Evolutionary conservation across 37 sponge, comb jelly and placozoan species (phyloP), one percentile per base, ranked within the genome.

Genomic region (Oopsacas minuta): DNA sequence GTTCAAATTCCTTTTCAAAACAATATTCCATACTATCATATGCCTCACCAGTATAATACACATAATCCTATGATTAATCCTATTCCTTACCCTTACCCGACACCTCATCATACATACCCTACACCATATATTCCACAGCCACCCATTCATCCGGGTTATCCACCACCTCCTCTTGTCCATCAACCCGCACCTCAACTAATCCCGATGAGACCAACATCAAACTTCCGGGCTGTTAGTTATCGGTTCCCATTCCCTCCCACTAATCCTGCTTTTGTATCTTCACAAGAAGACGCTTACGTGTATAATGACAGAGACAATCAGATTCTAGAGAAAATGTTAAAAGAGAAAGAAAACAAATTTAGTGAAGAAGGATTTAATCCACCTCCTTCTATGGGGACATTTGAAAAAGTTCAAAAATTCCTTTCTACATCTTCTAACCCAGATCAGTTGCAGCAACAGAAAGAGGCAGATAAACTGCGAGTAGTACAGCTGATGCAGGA

Each of bases 261-360:
- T 5, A 10, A 10, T 3, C 28, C 20, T 12, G 28, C 28, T 34
- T 3, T 5, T 34, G 1, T n/a, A 3, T 34, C 30, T 10, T 34
- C 30, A 20, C 75, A 61, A 3, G 51, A 46, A 17, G 75, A 61
- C 75, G 5, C 75, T 3, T 61, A 61, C 22, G 75, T 61, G 75
- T 61, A 25, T 34, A 61, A 61, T 61, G 75, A 61, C 30, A 61
- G 30, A n/a, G 75, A 61, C 75, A 61, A 61, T 61, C 75, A n/a
- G 75, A n/a, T 25, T 61, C 75, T 61, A 3, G 75, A 12, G 75
- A 3, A 25, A 61, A 20, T 61, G 75, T 10, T 61, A 34, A n/a
- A n/a, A n/a, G 75, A 61, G 75, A 61, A 61, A n/a, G 28, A n/a
- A n/a, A 10, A 25, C 30, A n/a, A 25, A 10, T 12, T 61, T 10